Percentiles rank a stretch among this genome's conserved stretches.
Evolutionary conservation across 2,797 vertebrate species (phyloP).

Genomic region (Etheostoma perlongum): DNA sequence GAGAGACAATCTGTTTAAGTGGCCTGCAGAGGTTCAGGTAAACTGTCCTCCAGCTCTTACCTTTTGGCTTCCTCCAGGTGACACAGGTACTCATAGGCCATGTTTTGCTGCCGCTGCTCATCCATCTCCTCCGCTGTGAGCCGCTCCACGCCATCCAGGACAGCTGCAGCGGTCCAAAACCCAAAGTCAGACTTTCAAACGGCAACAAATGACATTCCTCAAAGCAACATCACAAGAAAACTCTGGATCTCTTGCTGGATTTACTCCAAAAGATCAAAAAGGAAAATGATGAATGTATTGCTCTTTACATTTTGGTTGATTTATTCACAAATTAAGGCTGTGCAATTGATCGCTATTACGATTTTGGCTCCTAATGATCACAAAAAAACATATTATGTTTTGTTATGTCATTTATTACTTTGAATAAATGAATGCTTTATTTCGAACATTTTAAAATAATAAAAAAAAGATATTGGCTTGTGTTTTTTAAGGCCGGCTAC

Average conservation of each 20-base stretch:
- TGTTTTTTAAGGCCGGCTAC: too few relatives aligned
- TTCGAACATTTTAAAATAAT: too few relatives aligned
- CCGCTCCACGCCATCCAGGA: constrained; percentile 97
- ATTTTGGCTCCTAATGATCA: too few relatives aligned
- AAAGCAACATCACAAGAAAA: background rate
- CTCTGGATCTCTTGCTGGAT: background rate
- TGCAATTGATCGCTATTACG: too few relatives aligned
- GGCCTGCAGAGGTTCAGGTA: background rate
- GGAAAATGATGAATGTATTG: too few relatives aligned
- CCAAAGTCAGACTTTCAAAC: background rate
- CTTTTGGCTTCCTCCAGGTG: constrained; percentile 98
- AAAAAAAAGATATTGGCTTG: too few relatives aligned
- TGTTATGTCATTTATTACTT: too few relatives aligned
- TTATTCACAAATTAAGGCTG: too few relatives aligned
- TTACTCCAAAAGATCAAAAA: background rate
- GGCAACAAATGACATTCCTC: background rate
- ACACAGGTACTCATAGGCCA: constrained; percentile 98
- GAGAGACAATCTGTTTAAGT: background rate
- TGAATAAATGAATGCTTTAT: too few relatives aligned
- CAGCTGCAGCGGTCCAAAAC: constrained; percentile 82
- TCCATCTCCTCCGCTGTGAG: constrained; percentile 99
- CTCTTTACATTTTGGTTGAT: background rate
- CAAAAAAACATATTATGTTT: too few relatives aligned
- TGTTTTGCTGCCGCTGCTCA: constrained; percentile 94
- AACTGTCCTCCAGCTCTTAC: constrained; percentile 73